A percentile compares a stretch with the other conserved stretches of the same genome.
Evolutionary conservation across 2,888 invertebrate species (phyloP).

Genomic region (Hypsopygia costalis): DNA sequence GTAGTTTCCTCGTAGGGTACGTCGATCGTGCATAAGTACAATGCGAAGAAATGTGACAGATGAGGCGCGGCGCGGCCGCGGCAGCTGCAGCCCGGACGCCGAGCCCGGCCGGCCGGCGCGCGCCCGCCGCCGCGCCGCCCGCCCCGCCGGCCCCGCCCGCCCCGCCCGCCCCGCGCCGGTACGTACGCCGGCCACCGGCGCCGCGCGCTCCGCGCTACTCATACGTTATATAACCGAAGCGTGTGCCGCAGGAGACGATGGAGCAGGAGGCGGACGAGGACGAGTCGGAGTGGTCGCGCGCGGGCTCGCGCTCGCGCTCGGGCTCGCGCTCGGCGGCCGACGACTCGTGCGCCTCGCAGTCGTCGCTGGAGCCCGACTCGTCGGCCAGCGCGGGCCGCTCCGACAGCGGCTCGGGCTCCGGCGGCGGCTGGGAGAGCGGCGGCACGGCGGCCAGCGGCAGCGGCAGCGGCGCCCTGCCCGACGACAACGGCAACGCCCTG

Average conservation of each 20-base stretch:
- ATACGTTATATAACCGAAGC: too few species aligned
- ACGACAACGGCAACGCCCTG: slow-evolving; percentile 53
- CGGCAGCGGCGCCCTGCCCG: slow-evolving; percentile 19
- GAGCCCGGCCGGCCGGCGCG: too few species aligned
- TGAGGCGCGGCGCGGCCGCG: too few species aligned
- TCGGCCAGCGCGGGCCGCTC: slow-evolving; percentile 25
- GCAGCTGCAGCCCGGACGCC: too few species aligned
- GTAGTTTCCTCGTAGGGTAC: too few species aligned
- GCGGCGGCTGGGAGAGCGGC: slow-evolving; percentile 37
- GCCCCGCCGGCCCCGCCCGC: too few species aligned
- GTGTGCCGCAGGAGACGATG: slow-evolving; percentile 24
- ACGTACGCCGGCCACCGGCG: too few species aligned
- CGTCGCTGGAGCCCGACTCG: slow-evolving; percentile 57
- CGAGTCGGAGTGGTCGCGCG: slow-evolving; percentile 19
- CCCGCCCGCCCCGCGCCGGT: too few species aligned
- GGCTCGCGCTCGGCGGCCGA: slow-evolving; percentile 14
- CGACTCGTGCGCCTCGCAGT: slow-evolving; percentile 38
- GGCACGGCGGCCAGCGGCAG: slow-evolving; percentile 23
- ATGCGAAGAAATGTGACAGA: too few species aligned
- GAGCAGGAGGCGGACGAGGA: slow-evolving; percentile 33
- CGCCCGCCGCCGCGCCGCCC: too few species aligned
- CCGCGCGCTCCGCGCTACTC: too few species aligned
- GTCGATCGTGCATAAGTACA: too few species aligned
- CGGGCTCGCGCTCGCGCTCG: slow-evolving; percentile 24
- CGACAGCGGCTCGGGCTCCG: slow-evolving; percentile 20